These are phyloP conservation scores for Alosa sapidissima DNA, from an alignment of 2,797 vertebrate genomes.

Conservation along the genomic window DNA sequence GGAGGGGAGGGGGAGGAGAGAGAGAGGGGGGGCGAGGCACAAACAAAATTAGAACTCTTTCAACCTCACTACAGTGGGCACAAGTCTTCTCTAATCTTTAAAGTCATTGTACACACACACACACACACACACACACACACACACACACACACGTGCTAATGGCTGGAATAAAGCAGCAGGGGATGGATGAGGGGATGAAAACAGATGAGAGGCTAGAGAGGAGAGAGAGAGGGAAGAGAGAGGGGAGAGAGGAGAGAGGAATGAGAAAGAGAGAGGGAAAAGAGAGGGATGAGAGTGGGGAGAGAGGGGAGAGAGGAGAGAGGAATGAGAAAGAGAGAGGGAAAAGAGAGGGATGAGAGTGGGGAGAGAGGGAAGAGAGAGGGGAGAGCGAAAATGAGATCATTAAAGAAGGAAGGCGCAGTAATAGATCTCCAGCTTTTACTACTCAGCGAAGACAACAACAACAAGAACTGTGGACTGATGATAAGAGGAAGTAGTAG, in stretches of 20 bases:
- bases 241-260: neutral
- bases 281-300: neutral
- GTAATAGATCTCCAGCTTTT: conserved; percentile 69
- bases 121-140: neutral
- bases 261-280: conserved; percentile 24
- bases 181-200: neutral
- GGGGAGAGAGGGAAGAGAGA: conserved; percentile 7
- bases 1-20: too few relatives aligned
- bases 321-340: neutral
- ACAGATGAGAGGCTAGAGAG: conserved; percentile 32
- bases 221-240: conserved; percentile 20
- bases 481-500: conserved; percentile 66
- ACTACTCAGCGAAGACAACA: conserved; percentile 61
- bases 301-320: too few relatives aligned
- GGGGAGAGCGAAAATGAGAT: conserved; percentile 63
- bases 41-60: conserved; percentile 13
- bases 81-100: conserved; percentile 12
- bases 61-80: conserved; percentile 4
- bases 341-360: conserved; percentile 32
- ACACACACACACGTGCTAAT: conserved; percentile 1
- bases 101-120: neutral
- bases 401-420: conserved; percentile 64
- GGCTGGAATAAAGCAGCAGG: neutral
- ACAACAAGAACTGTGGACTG: conserved; percentile 65
- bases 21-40: neutral